Base-by-base conservation (phyloP, 2,113 vertebrate species). In the Thunnus maccoyii region DNA sequence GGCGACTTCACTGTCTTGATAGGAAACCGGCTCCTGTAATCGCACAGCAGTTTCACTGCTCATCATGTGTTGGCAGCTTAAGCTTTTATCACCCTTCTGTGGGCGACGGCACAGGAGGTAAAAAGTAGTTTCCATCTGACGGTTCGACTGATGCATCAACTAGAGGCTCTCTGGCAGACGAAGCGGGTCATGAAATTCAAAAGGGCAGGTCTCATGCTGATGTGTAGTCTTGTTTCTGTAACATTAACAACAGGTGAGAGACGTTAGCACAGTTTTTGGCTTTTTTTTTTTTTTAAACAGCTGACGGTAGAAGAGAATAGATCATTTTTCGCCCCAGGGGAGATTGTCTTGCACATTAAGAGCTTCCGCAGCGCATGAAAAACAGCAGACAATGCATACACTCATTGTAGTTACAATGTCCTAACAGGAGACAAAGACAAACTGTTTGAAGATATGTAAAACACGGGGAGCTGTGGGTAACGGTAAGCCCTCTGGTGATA, bases 401-500 rank as follows among this genome's bases (percentile, higher is more conserved):
- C 67, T 50, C 4, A 0, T 41, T 50, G 67, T 63, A 57, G 20
- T 57, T 67, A 41, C 18, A 27, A 62, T 58, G 70, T 54, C 62
- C 27, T 72, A 13, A 48, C 27, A 63, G 60, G 73, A 77, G 44
- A 70, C 51, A 50, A 68, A 80, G 83, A 76, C 66, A 80, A 80
- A 76, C 47, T 72, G 57, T 86, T 60, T 84, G 70, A 83, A 87
- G 82, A 78, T 83, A 83, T 76, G 74, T 78, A 72, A 80, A 82
- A 76, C 61, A 11, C 44, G 1, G 58, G 44, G 58, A 50, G 75
- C 64, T 58, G 16, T 62, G 65, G 65, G 86, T 27, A 41, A 83
- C 74, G n/a, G 64, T 88, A 85, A 88, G 64, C 84, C 84, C 74
- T 88, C 25, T 61, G 65, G 89, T 72, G 83, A 90, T 69, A 88